Conservation (phyloP, 1,140 invertebrate species). For the Hesperophylax magnus region DNA sequence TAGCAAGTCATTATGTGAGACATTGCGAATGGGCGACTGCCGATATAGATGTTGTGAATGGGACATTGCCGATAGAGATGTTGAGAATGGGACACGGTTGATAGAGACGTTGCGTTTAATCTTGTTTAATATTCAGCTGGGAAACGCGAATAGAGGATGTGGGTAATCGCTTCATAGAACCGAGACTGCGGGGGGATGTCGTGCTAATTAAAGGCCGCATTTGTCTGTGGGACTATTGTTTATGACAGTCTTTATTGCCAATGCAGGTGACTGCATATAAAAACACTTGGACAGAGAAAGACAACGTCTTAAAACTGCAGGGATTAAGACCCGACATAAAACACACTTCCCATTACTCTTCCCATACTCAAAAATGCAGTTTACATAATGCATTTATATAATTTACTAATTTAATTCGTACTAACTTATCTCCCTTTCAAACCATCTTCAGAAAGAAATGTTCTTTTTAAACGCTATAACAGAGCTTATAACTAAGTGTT, state of each 20-base stretch:
- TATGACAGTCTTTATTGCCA: background rate
- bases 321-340: too few relatives aligned
- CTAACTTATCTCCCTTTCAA: too few relatives aligned
- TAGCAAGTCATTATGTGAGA: background rate
- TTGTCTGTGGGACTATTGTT: background rate
- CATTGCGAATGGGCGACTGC: background rate
- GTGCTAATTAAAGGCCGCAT: slow-evolving; percentile 8
- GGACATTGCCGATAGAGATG: background rate
- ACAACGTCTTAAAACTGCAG: too few relatives aligned
- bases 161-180: slow-evolving; percentile 25
- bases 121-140: slow-evolving; percentile 12
- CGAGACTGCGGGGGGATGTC: background rate
- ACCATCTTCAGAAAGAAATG: too few relatives aligned
- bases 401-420: too few relatives aligned
- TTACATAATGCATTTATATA: too few relatives aligned
- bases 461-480: too few relatives aligned
- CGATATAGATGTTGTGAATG: background rate
- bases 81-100: background rate
- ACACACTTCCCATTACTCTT: too few relatives aligned
- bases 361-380: too few relatives aligned
- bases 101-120: slow-evolving; percentile 2
- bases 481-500: too few relatives aligned
- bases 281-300: too few relatives aligned
- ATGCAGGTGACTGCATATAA: too few relatives aligned
- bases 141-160: background rate